Percentiles rank a stretch among this genome's conserved stretches.
phyloP scores from a whole-genome alignment of 2,888 invertebrate genomes.

The Phyllotreta striolata region DNA sequence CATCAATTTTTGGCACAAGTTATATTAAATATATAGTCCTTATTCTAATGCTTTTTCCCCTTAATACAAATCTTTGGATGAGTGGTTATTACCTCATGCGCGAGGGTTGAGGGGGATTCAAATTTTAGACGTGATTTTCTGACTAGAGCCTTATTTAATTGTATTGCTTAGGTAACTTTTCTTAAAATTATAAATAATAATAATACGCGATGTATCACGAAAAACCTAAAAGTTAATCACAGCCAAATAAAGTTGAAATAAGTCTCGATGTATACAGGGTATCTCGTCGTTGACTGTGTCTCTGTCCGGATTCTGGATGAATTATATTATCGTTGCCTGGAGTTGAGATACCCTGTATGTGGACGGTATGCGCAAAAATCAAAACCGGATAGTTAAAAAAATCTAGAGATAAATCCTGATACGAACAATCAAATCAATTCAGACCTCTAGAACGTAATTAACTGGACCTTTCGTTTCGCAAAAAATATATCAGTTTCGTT shows the following conservation, averaged over 20 bases:
- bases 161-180: constrained; percentile 53
- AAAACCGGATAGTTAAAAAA: constrained; percentile 7
- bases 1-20: constrained; percentile 81
- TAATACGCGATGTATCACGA: constrained; percentile 48
- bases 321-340: constrained; percentile 21
- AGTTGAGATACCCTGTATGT: constrained; percentile 22
- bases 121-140: constrained; percentile 38
- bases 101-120: background rate
- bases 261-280: constrained; percentile 47
- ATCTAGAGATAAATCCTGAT: background rate
- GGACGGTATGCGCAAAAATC: constrained; percentile 35
- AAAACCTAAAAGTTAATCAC: constrained; percentile 53
- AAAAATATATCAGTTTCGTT: constrained; percentile 18
- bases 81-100: too few species aligned
- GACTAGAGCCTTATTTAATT: constrained; percentile 58
- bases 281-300: constrained; percentile 20
- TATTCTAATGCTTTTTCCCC: constrained; percentile 28
- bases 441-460: background rate
- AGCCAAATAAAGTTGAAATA: constrained; percentile 52
- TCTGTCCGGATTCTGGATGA: constrained; percentile 26
- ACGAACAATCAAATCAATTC: background rate
- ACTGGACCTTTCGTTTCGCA: constrained; percentile 5
- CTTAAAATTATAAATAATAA: constrained; percentile 43
- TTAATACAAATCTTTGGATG: constrained; percentile 5
- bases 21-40: constrained; percentile 51